Base-by-base conservation (phyloP, 2,797 vertebrate species). In the Coreius guichenoti region DNA sequence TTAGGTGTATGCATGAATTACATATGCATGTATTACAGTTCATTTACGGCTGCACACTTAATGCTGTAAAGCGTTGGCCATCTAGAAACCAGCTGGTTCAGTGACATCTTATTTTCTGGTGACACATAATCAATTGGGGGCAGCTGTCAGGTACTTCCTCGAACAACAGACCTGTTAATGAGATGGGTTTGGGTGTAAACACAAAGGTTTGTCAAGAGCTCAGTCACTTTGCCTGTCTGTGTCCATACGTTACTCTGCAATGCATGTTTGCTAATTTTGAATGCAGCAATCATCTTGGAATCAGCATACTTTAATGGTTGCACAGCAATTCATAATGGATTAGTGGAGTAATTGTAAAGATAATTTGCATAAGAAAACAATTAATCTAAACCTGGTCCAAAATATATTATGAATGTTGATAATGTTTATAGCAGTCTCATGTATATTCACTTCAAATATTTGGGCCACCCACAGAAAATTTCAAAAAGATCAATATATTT, bases 201-300 rank as follows among this genome's bases (percentile, higher is more conserved):
- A 45, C 36, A 65, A 51, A 36, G 29, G 43, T 45, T 39, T 67
- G 31, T 47, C 26, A 65, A 63, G 13, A 5, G 3, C 45, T 82
- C 19, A 75, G 68, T 79, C 45, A 26, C 72, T 33, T 74, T 68
- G 56, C 26, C 23, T 49, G 39, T 75, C 36, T 82, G 14, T 69
- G 58, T 54, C 21, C 39, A 47, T 12, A 2, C 17, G 7, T 70
- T 67, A n/a, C 21, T 39, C 21, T 75, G 19, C 12, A 6, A 21
- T 75, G 29, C 5, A 4, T 29, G 6, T 43, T 75, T 83, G 31
- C 39, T 47, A 19, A 74, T 33, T 86, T 56, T 78, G 29, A 58
- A 81, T 51, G 31, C 80, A 31, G 51, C 49, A 51, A 82, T 73
- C 33, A 8, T 21, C 63, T 80, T 43, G 21, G 19, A 61, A 61